Evolutionary conservation across 2,113 vertebrate species (phyloP).

Genomic region (Colossoma macropomum): DNA sequence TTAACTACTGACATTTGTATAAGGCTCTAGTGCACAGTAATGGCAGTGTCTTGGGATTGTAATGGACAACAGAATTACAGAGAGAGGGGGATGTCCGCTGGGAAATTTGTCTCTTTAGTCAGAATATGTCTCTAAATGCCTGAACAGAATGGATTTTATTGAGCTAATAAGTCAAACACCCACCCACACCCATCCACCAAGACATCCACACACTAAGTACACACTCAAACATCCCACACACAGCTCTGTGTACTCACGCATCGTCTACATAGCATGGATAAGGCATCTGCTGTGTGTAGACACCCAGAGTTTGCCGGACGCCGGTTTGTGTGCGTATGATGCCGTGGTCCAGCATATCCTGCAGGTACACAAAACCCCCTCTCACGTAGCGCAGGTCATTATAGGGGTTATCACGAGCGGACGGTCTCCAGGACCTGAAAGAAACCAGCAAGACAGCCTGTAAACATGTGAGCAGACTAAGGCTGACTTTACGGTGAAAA

Average conservation of each 20-base stretch:
- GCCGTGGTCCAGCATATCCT: slow-evolving; percentile 92
- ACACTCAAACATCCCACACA: not conserved
- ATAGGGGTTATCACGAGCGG: slow-evolving; percentile 89
- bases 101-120: slow-evolving; percentile 31
- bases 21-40: not conserved
- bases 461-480: too few relatives aligned
- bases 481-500: too few relatives aligned
- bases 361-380: slow-evolving; percentile 94
- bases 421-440: slow-evolving; percentile 91
- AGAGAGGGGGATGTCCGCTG: not conserved
- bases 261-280: slow-evolving; percentile 95
- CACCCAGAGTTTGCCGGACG: slow-evolving; percentile 81
- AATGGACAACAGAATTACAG: not conserved
- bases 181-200: not conserved
- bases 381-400: slow-evolving; percentile 93
- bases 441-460: slow-evolving; percentile 48
- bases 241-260: slow-evolving; percentile 78
- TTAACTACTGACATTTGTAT: slow-evolving; percentile 10
- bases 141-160: slow-evolving; percentile 41
- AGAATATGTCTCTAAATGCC: not conserved
- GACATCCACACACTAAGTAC: not conserved
- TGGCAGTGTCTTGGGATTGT: not conserved
- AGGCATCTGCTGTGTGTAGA: slow-evolving; percentile 95
- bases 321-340: slow-evolving; percentile 84
- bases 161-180: slow-evolving; percentile 33